Base-by-base conservation (phyloP, 2,797 vertebrate species). In the Alfaro cultratus region DNA sequence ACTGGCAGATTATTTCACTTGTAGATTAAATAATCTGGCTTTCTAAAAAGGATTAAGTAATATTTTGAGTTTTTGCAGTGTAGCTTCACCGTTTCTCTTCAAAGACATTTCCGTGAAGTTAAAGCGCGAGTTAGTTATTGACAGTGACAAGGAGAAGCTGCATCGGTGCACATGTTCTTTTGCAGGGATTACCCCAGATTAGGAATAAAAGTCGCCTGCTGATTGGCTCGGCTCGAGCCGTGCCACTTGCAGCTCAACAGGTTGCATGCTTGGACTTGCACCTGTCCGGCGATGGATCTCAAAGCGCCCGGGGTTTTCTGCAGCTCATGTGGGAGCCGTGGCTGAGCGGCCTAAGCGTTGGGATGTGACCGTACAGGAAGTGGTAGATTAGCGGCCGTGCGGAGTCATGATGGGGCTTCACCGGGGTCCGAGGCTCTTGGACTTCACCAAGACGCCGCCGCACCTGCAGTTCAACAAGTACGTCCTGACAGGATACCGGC, bases 381-480 rank as follows among this genome's bases (percentile, higher is more conserved):
- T 70, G 74, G 64, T 7, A 10, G 75, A 47, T 43, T 49, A 88
- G 86, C 23, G 64, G 70, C 74, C 79, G 41, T 46, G 79, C 84
- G 75, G 82, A 76, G 81, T 73, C 5, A 36, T 88, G 75, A 97
- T 97, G 97, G 95, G 89, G 79, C 95, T 96, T 86, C 87, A 95
- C 81, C 92, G 94, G 55, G 95, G 94, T 55, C 96, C 97, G 8
- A 95, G 96, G 85, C 96, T 98, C 74, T 84, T 97, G 93, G 96
- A 98, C 86, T 96, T 97, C 91, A 93, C 96, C 75, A 97, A 96
- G 92, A 96, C 96, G 39, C 97, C 97, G 11, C 83, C 93, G 0
- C 96, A 98, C 92, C 96, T 98, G 87, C 97, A 97, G 90, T 98
- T 98, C 92, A 98, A 98, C 94, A 96, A 95, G 86, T 98, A 96